These are phyloP conservation scores for Nasonovia ribisnigri DNA, from an alignment of 2,888 invertebrate species.

Conservation along the genomic window DNA sequence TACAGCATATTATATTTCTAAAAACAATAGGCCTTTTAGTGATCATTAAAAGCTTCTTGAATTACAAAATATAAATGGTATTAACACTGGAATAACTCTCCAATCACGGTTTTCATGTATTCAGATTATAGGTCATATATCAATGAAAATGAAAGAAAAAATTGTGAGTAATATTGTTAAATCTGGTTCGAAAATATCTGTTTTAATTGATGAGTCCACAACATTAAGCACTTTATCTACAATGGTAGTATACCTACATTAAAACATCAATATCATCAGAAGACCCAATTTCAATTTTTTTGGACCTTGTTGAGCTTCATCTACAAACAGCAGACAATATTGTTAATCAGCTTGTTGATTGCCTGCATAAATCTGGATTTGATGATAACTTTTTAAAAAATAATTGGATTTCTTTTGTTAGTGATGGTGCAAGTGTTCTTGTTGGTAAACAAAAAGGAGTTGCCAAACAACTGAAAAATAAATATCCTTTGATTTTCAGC, in stretches of 20 bases:
- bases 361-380: constrained; percentile 21
- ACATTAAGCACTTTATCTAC: constrained; percentile 4
- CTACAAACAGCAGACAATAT: constrained; percentile 13
- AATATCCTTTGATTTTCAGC: constrained; percentile 59
- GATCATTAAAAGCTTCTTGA: too few species aligned
- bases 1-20: too few species aligned
- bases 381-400: constrained; percentile 8
- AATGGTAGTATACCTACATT: constrained; percentile 5
- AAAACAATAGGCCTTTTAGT: too few species aligned
- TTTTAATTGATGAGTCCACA: constrained; percentile 15
- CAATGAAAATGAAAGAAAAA: background rate
- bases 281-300: constrained; percentile 25
- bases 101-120: too few species aligned
- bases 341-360: background rate
- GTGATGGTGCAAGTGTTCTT: constrained; percentile 25
- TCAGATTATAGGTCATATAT: too few species aligned
- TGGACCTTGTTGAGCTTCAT: constrained; percentile 6
- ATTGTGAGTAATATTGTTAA: background rate
- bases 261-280: background rate
- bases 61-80: too few species aligned
- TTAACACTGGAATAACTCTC: too few species aligned
- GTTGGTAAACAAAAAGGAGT: background rate
- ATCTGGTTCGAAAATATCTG: constrained; percentile 5
- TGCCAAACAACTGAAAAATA: constrained; percentile 7
- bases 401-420: constrained; percentile 14